Percentiles rank a stretch among this genome's conserved stretches.
These are phyloP conservation scores for Zygaena filipendulae DNA, from an alignment of 2,888 invertebrate species.

Conservation along the genomic window DNA sequence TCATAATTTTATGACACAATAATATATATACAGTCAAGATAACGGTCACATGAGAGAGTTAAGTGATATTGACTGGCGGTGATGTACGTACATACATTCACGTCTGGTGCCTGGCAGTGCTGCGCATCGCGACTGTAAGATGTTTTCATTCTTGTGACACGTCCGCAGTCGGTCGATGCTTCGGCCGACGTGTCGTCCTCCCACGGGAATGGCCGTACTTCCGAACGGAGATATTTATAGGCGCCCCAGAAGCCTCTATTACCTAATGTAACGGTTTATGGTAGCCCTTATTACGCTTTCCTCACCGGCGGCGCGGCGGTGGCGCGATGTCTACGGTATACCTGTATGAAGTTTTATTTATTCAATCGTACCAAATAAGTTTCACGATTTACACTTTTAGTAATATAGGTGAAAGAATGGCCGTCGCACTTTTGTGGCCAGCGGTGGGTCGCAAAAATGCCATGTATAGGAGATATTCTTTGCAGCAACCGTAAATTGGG, in stretches of 20 bases:
- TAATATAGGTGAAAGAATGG: conserved; percentile 22
- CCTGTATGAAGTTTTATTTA: conserved; percentile 38
- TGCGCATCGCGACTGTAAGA: conserved; percentile 44
- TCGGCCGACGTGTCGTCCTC: conserved; percentile 52
- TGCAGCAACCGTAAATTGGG: conserved; percentile 61
- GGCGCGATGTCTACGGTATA: conserved; percentile 28
- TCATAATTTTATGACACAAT: no score
- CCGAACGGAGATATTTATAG: conserved; percentile 67
- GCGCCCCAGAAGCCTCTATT: conserved; percentile 65
- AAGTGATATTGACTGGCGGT: conserved; percentile 57
- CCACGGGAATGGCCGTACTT: conserved; percentile 65
- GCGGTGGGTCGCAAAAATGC: conserved; percentile 46
- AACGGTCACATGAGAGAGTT: conserved; percentile 43
- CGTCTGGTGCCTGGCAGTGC: conserved; percentile 20
- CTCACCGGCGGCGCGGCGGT: no score
- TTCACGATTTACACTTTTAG: conserved; percentile 20
- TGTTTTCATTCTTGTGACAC: conserved; percentile 64
- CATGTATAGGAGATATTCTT: conserved; percentile 56
- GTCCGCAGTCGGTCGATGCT: conserved; percentile 47
- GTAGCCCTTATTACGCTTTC: conserved; percentile 64
- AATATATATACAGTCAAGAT: no score
- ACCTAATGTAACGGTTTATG: conserved; percentile 68
- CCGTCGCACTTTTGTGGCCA: conserved; percentile 36
- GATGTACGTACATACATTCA: conserved; percentile 29
- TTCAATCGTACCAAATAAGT: conserved; percentile 35